phyloP scores from a whole-genome alignment of 2,797 vertebrate genomes.

The Onychomys leucogaster region DNA sequence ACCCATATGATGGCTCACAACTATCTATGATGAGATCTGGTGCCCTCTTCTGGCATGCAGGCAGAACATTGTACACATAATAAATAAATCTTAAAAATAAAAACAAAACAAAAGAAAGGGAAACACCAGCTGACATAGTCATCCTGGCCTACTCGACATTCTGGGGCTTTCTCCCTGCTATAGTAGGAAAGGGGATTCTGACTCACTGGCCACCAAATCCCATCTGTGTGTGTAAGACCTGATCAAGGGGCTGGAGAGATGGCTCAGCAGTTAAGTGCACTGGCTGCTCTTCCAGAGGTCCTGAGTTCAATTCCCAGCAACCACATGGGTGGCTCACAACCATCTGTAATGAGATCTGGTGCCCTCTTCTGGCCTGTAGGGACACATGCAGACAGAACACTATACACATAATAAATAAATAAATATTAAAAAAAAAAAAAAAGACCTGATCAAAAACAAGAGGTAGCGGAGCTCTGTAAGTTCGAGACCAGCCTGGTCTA shows the following conservation, averaged over 20 bases:
- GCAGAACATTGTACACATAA: not conserved
- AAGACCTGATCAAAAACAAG: too few species aligned
- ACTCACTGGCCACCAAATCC: not conserved
- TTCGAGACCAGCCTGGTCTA: not conserved
- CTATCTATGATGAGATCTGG: not conserved
- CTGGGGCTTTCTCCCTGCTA: not conserved
- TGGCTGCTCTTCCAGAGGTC: too few species aligned
- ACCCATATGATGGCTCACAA: not conserved
- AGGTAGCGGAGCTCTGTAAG: not conserved
- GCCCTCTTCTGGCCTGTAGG: too few species aligned
- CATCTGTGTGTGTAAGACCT: not conserved
- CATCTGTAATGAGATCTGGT: too few species aligned
- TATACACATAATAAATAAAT: too few species aligned
- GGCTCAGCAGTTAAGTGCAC: too few species aligned
- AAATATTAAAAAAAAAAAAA: too few species aligned
- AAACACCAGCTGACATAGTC: not conserved
- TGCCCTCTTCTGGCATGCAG: not conserved
- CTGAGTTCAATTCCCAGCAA: too few species aligned
- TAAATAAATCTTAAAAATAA: not conserved
- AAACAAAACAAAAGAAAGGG: not conserved
- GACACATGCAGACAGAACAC: too few species aligned
- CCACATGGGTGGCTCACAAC: too few species aligned
- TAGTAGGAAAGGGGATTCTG: accelerated
- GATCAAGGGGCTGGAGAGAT: too few species aligned
- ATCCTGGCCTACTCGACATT: not conserved